Percentiles rank a stretch among this genome's conserved stretches.
These are phyloP conservation scores for Syndactyla subalaris DNA, from an alignment of 2,797 vertebrate species.

Conservation along the genomic window DNA sequence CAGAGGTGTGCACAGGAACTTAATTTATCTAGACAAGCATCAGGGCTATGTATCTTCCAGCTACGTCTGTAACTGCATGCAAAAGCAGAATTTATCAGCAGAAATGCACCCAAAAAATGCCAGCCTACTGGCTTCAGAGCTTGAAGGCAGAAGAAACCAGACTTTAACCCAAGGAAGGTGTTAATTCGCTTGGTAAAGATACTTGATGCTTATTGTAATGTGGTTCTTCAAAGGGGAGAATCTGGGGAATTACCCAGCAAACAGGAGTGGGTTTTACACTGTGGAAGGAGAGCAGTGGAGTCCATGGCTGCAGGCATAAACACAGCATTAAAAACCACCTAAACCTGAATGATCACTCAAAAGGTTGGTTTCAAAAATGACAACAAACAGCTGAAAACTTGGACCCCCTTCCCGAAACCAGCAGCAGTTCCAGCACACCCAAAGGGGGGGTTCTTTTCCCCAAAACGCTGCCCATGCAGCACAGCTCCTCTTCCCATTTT, in stretches of 20 bases:
- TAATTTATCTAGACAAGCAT: not conserved
- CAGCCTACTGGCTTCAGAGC: not conserved
- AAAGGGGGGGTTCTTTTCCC: not conserved
- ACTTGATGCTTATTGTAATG: not conserved
- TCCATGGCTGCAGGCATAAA: not conserved
- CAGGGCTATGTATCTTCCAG: not conserved
- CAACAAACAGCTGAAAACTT: not conserved
- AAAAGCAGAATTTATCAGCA: not conserved
- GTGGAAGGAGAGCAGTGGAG: not conserved
- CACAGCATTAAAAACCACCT: not conserved
- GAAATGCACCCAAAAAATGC: not conserved
- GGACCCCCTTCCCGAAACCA: not conserved
- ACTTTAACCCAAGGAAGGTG: not conserved
- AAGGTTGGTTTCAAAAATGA: not conserved
- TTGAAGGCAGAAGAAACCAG: not conserved
- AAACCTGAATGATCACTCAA: not conserved
- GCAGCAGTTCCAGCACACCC: not conserved
- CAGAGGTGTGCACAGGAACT: not conserved
- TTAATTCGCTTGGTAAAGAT: not conserved
- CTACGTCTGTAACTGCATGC: accelerated
- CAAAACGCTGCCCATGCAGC: accelerated
- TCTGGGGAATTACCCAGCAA: not conserved
- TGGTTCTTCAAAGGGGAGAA: not conserved
- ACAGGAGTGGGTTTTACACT: not conserved
- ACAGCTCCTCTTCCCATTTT: accelerated